Conservation (phyloP, 2,888 invertebrate genomes). For the Fragum whitleyi region DNA sequence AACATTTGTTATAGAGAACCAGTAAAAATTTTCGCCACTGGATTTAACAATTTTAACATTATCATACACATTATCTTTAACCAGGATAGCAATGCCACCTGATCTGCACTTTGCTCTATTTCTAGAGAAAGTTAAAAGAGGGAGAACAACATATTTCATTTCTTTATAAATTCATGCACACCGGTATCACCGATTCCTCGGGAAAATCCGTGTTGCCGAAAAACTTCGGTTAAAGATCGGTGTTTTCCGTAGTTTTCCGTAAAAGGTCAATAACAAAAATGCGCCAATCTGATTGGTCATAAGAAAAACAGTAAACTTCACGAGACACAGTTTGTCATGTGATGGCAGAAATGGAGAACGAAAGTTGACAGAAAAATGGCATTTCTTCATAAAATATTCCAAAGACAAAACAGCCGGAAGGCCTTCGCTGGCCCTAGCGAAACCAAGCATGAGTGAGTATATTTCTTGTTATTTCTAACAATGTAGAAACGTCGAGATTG, state of each 20-base stretch:
- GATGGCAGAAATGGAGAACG: constrained; percentile 55
- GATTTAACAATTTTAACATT: too few species aligned
- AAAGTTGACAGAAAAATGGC: constrained; percentile 63
- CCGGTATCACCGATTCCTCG: background rate
- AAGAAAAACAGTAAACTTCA: constrained; percentile 18
- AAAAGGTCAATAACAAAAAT: constrained; percentile 8
- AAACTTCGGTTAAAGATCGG: background rate
- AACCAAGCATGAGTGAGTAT: constrained; percentile 8
- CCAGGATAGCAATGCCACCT: too few species aligned
- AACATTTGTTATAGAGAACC: too few species aligned
- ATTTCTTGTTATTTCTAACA: too few species aligned
- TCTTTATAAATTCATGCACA: too few species aligned
- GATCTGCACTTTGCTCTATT: too few species aligned
- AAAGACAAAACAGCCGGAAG: constrained; percentile 37
- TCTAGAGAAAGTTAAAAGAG: too few species aligned
- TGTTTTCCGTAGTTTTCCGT: constrained; percentile 2
- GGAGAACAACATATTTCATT: too few species aligned
- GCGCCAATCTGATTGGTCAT: constrained; percentile 6
- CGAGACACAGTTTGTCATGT: constrained; percentile 51
- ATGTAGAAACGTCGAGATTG: background rate
- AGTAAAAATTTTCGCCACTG: too few species aligned
- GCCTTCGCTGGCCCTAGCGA: background rate
- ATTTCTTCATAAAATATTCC: constrained; percentile 59
- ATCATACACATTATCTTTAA: too few species aligned
- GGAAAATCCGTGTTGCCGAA: background rate